Evolutionary conservation across 2,888 invertebrate genomes (phyloP), one percentile per base, ranked within the genome.

Genomic region (Cordilura impudica): DNA sequence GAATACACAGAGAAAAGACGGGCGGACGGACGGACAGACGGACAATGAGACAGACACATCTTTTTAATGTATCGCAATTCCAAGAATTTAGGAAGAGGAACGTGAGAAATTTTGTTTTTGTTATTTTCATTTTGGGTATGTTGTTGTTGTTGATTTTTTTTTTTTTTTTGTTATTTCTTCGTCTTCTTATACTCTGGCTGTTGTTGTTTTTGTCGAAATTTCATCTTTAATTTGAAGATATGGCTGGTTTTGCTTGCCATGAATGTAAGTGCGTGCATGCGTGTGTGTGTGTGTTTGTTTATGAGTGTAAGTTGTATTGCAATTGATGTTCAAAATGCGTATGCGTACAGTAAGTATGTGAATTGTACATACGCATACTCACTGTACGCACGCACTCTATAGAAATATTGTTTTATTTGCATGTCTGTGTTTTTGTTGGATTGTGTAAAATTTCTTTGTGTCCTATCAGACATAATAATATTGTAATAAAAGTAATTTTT

Each of bases 21-120:
- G 78, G 65, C 63, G 74, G 66, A 81, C 82, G 83, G 82, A 83
- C 81, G 81, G 79, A 60, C 58, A 49, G 53, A 23, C 67, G 51
- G 73, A 53, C 76, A n/a, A n/a, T n/a, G n/a, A 82, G 78, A 85
- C 79, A 87, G 87, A 87, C 87, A 87, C 87, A 86, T 88, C 87
- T 87, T 87, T 88, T 87, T 88, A 87, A 88, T 88, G 88, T 88
- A 87, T 87, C 88, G 88, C 88, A 87, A 87, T 87, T 87, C 87
- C 87, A 87, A 86, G 87, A 87, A 87, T 87, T 87, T 88, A 85
- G 88, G 87, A 87, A 88, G 85, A 87, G 86, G 87, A 87, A 88
- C 87, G 87, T 87, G 87, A 87, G 87, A 87, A 87, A 88, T 87
- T 87, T 88, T 87, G 88, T 88, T 88, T 87, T 87, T 87, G 85